Evolutionary conservation across 2,797 vertebrate species (phyloP).

Genomic region (Ctenopoma kingsleyae): DNA sequence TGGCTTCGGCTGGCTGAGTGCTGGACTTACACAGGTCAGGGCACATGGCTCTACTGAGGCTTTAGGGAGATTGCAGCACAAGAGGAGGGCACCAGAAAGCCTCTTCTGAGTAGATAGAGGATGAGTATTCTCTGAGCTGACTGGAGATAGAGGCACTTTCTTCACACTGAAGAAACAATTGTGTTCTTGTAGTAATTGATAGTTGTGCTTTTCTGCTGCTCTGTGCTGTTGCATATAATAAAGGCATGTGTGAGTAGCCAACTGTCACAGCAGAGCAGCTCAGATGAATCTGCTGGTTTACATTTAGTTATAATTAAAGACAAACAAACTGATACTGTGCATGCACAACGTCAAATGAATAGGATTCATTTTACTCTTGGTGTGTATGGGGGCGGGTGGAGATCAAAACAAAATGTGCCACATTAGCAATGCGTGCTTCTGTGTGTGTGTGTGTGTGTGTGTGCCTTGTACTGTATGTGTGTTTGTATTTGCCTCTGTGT

Average conservation of each 20-base stretch:
- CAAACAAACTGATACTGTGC: conserved; percentile 67
- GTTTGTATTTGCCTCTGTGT: conserved; percentile 40
- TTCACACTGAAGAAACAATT: conserved; percentile 35
- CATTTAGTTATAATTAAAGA: conserved; percentile 74
- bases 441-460: conserved; percentile 35
- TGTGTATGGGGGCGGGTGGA: conserved; percentile 34
- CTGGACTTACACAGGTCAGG: conserved; percentile 52
- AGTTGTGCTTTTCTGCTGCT: conserved; percentile 36
- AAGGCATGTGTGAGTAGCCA: conserved; percentile 47
- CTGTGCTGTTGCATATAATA: conserved; percentile 55
- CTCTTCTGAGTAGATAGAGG: conserved; percentile 25
- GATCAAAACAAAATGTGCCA: conserved; percentile 70
- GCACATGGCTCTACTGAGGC: conserved; percentile 32
- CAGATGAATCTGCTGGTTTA: conserved; percentile 53
- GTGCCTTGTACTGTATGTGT: conserved; percentile 26
- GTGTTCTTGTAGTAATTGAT: conserved; percentile 45
- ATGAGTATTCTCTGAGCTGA: conserved; percentile 26
- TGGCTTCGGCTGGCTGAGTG: conserved; percentile 46
- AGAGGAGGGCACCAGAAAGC: conserved; percentile 26
- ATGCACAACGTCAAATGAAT: conserved; percentile 57
- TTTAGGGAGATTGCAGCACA: conserved; percentile 44
- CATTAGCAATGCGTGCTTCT: conserved; percentile 64
- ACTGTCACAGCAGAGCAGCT: conserved; percentile 52
- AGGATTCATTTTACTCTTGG: conserved; percentile 64
- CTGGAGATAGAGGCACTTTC: conserved; percentile 21